Conservation (phyloP, 2,113 vertebrate genomes). For the Stictonetta naevosa region DNA sequence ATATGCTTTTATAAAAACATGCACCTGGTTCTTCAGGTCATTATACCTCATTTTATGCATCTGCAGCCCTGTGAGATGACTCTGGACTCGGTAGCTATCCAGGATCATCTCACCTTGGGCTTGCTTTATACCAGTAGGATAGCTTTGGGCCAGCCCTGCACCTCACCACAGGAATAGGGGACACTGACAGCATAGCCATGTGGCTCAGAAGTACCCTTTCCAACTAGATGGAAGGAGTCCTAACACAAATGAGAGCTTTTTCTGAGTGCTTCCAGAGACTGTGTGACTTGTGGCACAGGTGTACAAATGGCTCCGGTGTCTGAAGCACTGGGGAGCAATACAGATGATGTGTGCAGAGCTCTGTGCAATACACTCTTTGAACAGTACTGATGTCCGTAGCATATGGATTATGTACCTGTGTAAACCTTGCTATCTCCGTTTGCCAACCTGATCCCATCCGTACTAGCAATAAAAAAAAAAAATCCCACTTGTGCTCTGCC, state of each 20-base stretch:
- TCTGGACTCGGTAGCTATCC: background rate
- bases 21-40: background rate
- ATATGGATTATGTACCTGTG: background rate
- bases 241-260: background rate
- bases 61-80: background rate
- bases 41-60: rapidly evolving
- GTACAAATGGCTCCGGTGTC: background rate
- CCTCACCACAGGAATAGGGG: rapidly evolving
- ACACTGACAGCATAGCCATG: rapidly evolving
- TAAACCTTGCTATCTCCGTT: background rate
- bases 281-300: background rate
- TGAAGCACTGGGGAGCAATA: rapidly evolving
- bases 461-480: background rate
- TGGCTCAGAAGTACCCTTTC: background rate
- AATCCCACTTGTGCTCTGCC: background rate
- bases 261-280: background rate
- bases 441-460: background rate
- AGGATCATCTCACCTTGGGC: background rate
- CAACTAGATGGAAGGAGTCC: background rate
- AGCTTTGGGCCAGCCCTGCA: background rate
- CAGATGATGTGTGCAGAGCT: background rate
- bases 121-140: background rate
- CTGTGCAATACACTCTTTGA: rapidly evolving
- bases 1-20: background rate
- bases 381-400: background rate